Evolutionary conservation across 2,888 invertebrate species (phyloP).

Genomic region (Exephanes ischioxanthus): DNA sequence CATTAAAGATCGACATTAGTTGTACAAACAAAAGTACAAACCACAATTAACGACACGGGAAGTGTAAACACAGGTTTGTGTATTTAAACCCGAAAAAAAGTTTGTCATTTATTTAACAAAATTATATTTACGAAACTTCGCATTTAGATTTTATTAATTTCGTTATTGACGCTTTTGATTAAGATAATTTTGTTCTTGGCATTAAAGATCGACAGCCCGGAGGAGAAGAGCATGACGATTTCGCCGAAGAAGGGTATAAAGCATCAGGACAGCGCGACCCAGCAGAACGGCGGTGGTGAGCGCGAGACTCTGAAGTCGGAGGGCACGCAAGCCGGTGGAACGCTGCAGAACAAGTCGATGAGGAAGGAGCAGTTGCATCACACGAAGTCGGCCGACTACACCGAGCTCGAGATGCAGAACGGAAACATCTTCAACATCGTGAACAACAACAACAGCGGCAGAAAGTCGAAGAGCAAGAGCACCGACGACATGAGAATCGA

Average conservation of each 20-base stretch:
- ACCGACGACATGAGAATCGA: slow-evolving; percentile 93
- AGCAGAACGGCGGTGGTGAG: slow-evolving; percentile 79
- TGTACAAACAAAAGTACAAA: too few relatives aligned
- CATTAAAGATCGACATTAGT: too few relatives aligned
- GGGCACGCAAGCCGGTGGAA: slow-evolving; percentile 93
- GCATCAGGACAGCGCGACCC: slow-evolving; percentile 85
- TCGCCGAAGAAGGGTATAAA: slow-evolving; percentile 85
- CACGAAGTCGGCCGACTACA: slow-evolving; percentile 86
- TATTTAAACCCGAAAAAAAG: too few relatives aligned
- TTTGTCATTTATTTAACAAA: too few relatives aligned
- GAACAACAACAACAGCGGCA: slow-evolving; percentile 85
- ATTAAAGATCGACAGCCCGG: slow-evolving; percentile 81
- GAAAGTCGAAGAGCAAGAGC: slow-evolving; percentile 94
- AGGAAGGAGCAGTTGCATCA: slow-evolving; percentile 83
- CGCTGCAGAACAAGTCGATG: slow-evolving; percentile 86
- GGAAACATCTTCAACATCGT: slow-evolving; percentile 83
- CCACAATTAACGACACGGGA: too few relatives aligned
- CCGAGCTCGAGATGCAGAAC: slow-evolving; percentile 85
- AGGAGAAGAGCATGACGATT: slow-evolving; percentile 85
- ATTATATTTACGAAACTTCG: too few relatives aligned
- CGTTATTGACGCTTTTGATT: neutral
- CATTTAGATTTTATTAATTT: neutral
- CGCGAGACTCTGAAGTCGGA: slow-evolving; percentile 90
- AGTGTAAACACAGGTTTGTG: too few relatives aligned
- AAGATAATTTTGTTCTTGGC: neutral